phyloP scores from a whole-genome alignment of 2,113 vertebrate species.

The Rynchops niger region DNA sequence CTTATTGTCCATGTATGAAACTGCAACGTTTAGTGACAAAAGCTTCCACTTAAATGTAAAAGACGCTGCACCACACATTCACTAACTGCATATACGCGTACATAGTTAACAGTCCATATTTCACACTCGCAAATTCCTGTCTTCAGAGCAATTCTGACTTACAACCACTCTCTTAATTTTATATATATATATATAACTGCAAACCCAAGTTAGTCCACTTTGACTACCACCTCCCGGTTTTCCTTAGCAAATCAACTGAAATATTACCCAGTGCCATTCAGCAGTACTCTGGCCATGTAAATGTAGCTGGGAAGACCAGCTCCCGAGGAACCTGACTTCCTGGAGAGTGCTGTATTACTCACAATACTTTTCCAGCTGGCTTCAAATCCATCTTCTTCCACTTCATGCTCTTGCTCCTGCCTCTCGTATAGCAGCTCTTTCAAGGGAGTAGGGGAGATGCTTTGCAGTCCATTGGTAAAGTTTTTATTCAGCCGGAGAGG shows the following conservation, averaged over 20 bases:
- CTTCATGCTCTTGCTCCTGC: not conserved
- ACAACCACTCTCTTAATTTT: not conserved
- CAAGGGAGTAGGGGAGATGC: not conserved
- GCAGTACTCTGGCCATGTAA: not conserved
- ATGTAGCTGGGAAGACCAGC: not conserved
- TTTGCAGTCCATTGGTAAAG: not conserved
- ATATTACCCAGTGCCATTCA: not conserved
- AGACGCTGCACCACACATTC: not conserved
- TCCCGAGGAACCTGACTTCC: not conserved
- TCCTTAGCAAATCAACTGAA: not conserved
- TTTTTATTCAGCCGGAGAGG: not conserved
- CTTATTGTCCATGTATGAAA: not conserved
- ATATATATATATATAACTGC: not conserved
- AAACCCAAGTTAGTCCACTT: not conserved
- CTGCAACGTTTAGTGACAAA: not conserved
- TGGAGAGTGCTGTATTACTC: accelerated
- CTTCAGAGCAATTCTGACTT: not conserved
- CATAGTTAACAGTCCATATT: not conserved
- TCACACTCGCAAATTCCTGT: not conserved
- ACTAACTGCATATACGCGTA: not conserved
- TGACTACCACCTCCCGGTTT: not conserved
- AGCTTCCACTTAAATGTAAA: not conserved
- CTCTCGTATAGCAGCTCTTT: not conserved
- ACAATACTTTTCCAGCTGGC: not conserved
- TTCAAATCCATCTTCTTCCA: not conserved